Evolutionary conservation across 2,888 invertebrate genomes (phyloP).

Genomic region (Thelaira solivaga): DNA sequence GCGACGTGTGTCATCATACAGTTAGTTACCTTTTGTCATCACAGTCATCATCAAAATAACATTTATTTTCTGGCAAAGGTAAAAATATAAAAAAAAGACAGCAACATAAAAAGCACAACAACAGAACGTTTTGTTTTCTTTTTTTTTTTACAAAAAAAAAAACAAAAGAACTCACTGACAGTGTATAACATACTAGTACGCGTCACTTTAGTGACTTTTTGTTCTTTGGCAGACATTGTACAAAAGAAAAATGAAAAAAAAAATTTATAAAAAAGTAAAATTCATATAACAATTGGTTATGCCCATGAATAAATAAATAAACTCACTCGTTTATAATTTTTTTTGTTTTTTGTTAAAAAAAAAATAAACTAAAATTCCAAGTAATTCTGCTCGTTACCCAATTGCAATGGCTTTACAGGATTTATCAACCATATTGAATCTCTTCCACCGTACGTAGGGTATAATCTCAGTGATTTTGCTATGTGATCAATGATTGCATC

Average conservation of each 20-base stretch:
- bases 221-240: not conserved
- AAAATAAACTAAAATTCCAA: not conserved
- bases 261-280: slow-evolving; percentile 1
- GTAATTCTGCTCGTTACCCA: not conserved
- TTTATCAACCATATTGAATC: too few relatives aligned
- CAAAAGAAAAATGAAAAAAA: not conserved
- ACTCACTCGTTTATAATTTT: not conserved
- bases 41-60: slow-evolving; percentile 63
- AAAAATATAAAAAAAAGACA: slow-evolving; percentile 8
- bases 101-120: slow-evolving; percentile 26
- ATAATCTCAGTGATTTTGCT: too few relatives aligned
- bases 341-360: not conserved
- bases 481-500: too few relatives aligned
- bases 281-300: slow-evolving; percentile 2
- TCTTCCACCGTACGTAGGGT: too few relatives aligned
- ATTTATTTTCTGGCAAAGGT: slow-evolving; percentile 38
- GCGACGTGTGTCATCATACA: slow-evolving; percentile 56
- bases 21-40: slow-evolving; percentile 59
- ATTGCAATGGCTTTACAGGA: too few relatives aligned
- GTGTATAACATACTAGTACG: slow-evolving; percentile 25
- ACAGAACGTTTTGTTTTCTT: too few relatives aligned
- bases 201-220: slow-evolving; percentile 21
- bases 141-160: too few relatives aligned
- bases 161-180: not conserved
- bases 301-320: not conserved